Percentiles rank a stretch among this genome's conserved stretches.
Evolutionary conservation across 2,113 vertebrate species (phyloP).

Genomic region (Chitala chitala): DNA sequence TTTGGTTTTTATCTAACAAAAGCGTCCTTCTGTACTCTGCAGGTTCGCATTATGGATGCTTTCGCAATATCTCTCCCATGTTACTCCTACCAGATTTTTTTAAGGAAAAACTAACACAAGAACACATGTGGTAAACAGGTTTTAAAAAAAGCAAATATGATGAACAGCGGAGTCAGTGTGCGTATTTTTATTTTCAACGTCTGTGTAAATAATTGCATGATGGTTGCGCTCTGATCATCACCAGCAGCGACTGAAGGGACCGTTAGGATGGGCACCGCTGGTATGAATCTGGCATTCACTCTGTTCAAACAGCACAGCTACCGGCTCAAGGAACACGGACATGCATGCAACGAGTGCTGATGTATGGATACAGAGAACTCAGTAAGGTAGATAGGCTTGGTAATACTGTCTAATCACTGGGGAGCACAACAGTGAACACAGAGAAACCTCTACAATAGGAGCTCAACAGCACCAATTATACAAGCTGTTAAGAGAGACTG

Average conservation of each 20-base stretch:
- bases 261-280: background rate
- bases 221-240: background rate
- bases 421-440: too few species aligned
- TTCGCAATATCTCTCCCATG: too few species aligned
- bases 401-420: too few species aligned
- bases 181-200: constrained; percentile 3
- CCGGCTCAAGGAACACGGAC: background rate
- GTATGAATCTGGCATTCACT: background rate
- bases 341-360: background rate
- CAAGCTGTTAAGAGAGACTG: too few species aligned
- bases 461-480: too few species aligned
- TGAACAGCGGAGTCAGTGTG: constrained; percentile 1
- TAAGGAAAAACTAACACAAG: too few species aligned
- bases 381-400: too few species aligned
- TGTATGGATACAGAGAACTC: background rate
- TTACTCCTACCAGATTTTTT: too few species aligned
- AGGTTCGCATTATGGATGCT: too few species aligned
- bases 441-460: too few species aligned
- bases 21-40: too few species aligned
- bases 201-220: background rate
- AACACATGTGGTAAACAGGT: background rate
- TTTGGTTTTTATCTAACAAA: too few species aligned
- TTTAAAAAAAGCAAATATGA: background rate
- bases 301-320: background rate
- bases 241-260: background rate